Evolutionary conservation across 2,113 vertebrate species (phyloP).

Genomic region (Rhynchomys soricoides): DNA sequence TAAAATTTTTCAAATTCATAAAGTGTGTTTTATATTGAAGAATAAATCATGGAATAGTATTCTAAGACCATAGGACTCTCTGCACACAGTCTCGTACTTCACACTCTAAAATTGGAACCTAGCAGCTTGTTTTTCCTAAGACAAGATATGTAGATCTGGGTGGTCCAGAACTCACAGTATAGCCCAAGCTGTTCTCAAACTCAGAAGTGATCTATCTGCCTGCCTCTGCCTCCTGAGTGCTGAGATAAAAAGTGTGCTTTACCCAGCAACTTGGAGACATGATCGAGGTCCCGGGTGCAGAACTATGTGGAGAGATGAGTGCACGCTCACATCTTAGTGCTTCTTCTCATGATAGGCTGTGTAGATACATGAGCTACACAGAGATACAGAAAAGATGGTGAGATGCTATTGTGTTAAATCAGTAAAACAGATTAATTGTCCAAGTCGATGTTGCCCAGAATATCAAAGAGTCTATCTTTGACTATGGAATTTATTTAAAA

Average conservation of each 20-base stretch:
- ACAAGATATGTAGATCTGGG: neutral
- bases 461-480: neutral
- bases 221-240: neutral
- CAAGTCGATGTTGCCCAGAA: neutral
- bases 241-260: neutral
- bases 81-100: neutral
- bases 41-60: neutral
- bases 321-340: neutral
- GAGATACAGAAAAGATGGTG: neutral
- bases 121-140: neutral
- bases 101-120: neutral
- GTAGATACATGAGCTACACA: neutral
- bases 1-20: neutral
- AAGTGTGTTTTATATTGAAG: neutral
- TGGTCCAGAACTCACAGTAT: neutral
- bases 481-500: slow-evolving; percentile 24
- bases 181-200: neutral
- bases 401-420: neutral
- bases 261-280: neutral
- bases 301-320: neutral
- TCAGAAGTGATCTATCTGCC: neutral
- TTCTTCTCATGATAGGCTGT: neutral
- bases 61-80: neutral
- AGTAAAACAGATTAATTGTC: slow-evolving; percentile 16
- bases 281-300: neutral